Conservation (phyloP, 2,888 invertebrate genomes). For the Scaptomyza tumidula region DNA sequence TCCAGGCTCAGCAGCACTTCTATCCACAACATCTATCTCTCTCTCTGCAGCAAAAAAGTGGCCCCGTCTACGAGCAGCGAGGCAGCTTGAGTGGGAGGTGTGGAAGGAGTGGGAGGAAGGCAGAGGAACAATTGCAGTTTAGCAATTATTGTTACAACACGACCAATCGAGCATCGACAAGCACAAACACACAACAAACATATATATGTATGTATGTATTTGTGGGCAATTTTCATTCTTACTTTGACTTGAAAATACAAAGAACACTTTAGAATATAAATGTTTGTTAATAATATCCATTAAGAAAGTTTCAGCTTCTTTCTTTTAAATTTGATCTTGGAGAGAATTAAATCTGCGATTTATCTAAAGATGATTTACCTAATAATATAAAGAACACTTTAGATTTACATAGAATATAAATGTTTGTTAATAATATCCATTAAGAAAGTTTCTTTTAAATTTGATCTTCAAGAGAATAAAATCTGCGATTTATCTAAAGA, state of each 20-base stretch:
- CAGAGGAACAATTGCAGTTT: conserved; percentile 47
- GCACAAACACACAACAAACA: conserved; percentile 34
- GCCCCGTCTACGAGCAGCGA: conserved; percentile 14
- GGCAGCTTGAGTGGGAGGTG: conserved; percentile 10
- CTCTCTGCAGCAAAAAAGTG: conserved; percentile 31
- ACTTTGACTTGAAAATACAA: neutral
- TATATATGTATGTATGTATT: neutral
- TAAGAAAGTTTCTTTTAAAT: too few relatives aligned
- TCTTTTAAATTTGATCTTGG: too few relatives aligned
- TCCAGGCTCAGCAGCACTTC: conserved; percentile 36
- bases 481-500: too few relatives aligned
- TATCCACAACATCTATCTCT: conserved; percentile 24
- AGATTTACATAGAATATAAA: too few relatives aligned
- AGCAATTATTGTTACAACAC: conserved; percentile 76
- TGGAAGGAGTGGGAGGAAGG: conserved; percentile 12
- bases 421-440: too few relatives aligned
- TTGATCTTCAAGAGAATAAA: too few relatives aligned
- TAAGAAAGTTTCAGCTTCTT: too few relatives aligned
- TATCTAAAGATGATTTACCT: neutral
- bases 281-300: too few relatives aligned
- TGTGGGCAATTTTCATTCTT: too few relatives aligned
- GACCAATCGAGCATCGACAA: conserved; percentile 46
- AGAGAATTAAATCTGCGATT: too few relatives aligned
- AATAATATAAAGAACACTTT: neutral
- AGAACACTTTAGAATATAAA: neutral